Percentiles rank a stretch among this genome's conserved stretches.
Conservation (phyloP, 2,797 vertebrate genomes). For the Enteromius argenteus region DNA sequence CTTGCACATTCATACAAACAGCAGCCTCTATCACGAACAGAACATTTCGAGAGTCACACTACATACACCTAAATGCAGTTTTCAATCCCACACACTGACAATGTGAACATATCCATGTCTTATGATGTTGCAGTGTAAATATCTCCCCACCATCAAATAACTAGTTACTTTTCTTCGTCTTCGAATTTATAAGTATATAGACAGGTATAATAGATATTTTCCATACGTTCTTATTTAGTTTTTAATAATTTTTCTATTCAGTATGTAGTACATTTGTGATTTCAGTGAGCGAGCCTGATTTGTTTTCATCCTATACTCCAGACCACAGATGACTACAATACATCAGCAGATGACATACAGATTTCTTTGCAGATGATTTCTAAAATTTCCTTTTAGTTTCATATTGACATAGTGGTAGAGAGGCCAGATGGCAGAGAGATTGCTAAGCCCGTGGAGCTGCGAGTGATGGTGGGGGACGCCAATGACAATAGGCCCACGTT, state of each 20-base stretch:
- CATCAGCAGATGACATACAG: not conserved
- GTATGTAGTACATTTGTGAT: not conserved
- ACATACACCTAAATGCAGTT: not conserved
- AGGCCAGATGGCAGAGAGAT: slow-evolving; percentile 80
- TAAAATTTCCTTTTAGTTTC: slow-evolving; percentile 71
- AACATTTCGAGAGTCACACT: not conserved
- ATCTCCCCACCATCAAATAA: not conserved
- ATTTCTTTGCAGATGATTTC: not conserved
- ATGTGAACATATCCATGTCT: not conserved
- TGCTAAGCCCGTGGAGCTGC: slow-evolving; percentile 79
- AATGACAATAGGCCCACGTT: slow-evolving; percentile 84
- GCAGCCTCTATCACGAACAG: not conserved
- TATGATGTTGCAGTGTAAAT: not conserved
- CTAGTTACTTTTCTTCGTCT: not conserved
- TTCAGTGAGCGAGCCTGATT: not conserved
- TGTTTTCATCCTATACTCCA: not conserved
- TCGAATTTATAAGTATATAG: not conserved
- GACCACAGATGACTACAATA: not conserved
- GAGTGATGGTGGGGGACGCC: slow-evolving; percentile 81
- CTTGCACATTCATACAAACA: not conserved
- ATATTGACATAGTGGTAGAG: slow-evolving; percentile 80
- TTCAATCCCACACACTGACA: not conserved
- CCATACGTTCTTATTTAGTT: not conserved
- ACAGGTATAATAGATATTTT: not conserved
- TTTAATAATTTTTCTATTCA: not conserved